Evolutionary conservation across 2,113 vertebrate genomes (phyloP).

Genomic region (Echinops telfairi): DNA sequence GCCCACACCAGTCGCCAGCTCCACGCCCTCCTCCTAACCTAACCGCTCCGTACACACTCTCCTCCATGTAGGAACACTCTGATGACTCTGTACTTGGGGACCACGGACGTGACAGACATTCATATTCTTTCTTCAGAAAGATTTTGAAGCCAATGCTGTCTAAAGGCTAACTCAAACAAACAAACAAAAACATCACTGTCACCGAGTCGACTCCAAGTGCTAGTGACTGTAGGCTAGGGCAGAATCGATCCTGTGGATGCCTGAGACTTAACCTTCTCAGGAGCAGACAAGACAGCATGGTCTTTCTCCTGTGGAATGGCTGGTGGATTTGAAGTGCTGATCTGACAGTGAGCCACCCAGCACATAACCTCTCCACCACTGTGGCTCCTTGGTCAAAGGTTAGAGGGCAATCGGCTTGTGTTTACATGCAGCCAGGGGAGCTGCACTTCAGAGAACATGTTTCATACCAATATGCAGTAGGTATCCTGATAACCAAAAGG

Average conservation of each 20-base stretch:
- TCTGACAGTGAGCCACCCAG: too few relatives aligned
- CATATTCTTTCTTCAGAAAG: not conserved
- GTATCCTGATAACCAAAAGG: fast-evolving
- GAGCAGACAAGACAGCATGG: too few relatives aligned
- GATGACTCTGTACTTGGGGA: not conserved
- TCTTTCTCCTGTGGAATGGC: too few relatives aligned
- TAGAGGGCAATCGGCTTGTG: not conserved
- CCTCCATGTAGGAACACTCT: not conserved
- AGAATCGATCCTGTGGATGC: too few relatives aligned
- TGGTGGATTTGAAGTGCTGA: too few relatives aligned
- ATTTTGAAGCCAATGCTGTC: not conserved
- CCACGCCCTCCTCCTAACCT: fast-evolving
- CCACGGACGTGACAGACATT: fast-evolving
- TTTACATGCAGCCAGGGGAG: not conserved
- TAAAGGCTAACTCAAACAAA: not conserved
- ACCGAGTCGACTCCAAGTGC: too few relatives aligned
- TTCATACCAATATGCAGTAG: not conserved
- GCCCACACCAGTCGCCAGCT: not conserved
- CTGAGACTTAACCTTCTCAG: too few relatives aligned
- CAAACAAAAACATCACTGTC: too few relatives aligned
- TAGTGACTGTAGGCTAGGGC: too few relatives aligned
- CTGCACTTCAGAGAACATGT: not conserved
- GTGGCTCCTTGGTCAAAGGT: not conserved
- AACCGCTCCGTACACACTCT: too few relatives aligned
- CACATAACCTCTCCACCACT: too few relatives aligned